A percentile compares a stretch with the other conserved stretches of the same genome.
Evolutionary conservation across 2,797 vertebrate genomes (phyloP).

Genomic region (Cossypha caffra): DNA sequence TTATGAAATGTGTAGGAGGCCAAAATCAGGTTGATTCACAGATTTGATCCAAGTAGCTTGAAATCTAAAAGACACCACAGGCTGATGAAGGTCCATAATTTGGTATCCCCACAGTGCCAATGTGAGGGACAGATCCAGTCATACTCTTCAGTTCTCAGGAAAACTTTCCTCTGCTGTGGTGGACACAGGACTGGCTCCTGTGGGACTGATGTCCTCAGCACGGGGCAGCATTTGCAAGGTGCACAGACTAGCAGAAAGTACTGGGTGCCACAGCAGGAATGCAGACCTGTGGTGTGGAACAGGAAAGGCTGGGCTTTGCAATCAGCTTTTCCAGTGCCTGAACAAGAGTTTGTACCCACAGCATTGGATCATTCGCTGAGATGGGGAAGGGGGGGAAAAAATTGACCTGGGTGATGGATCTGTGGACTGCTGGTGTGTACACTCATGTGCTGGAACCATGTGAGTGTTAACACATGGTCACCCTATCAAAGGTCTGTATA

Average conservation of each 20-base stretch:
- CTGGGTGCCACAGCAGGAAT: not conserved
- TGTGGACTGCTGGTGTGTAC: slow-evolving; percentile 56
- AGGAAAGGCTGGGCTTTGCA: not conserved
- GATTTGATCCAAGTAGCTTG: not conserved
- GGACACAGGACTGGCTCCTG: not conserved
- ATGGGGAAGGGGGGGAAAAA: not conserved
- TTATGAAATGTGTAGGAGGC: not conserved
- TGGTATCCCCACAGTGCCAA: accelerated
- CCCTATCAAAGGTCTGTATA: slow-evolving; percentile 80
- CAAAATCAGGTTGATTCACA: not conserved
- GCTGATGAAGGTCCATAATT: not conserved
- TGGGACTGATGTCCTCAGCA: not conserved
- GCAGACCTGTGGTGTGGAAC: accelerated
- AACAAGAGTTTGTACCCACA: not conserved
- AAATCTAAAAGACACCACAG: not conserved
- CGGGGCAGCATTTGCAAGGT: not conserved
- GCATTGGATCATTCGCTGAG: not conserved
- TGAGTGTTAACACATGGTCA: slow-evolving; percentile 84
- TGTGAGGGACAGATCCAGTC: not conserved
- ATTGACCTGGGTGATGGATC: slow-evolving; percentile 64
- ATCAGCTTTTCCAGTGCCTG: not conserved
- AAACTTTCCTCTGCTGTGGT: not conserved
- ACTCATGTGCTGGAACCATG: slow-evolving; percentile 58
- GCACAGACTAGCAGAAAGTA: not conserved
- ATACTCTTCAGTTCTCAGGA: not conserved